Base-by-base conservation (phyloP, 92 coral and sea anemone species). In the Actinostola sp. region DNA sequence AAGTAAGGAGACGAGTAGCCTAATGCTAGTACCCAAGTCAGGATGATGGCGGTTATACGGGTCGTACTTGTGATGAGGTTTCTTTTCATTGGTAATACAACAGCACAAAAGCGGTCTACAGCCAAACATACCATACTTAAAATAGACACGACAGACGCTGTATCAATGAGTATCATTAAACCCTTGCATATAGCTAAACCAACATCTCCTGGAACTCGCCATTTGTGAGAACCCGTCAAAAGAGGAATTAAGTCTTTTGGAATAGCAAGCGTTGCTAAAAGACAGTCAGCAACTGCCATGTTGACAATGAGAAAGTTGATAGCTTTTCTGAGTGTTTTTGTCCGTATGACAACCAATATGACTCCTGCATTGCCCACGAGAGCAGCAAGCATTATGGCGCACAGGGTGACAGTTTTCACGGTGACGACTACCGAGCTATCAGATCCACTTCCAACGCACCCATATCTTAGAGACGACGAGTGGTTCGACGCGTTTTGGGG, bases 31-130 rank as follows among this genome's bases (percentile, higher is more conserved):
- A 78, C 34, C 84, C 84, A 78, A 1, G 70, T 78, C 1, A 68
- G 28, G 14, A 51, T 39, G 30, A 78, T 78, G 10, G 34, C 42
- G 43, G 59, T 53, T 26, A 23, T 55, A 20, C 76, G 75, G 17
- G 33, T 61, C 70, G 19, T 67, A 16, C 77, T 42, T 1, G 75
- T 59, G 42, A 78, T 60, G 32, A 70, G 70, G 21, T 48, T 49
- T 33, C 67, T 51, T 57, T 68, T 78, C 76, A 78, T 58, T 15
- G 84, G 77, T 21, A 66, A 44, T 2, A 69, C 84, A 14, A 78
- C 77, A 20, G 68, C 76, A 19, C 75, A 78, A 25, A 78, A 78
- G 25, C 84, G 66, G 25, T 78, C 77, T 2, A 67, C 20, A 11
- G 84, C 70, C 11, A 78, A 43, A 41, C 67, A 59, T 20, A 67